Conservation (phyloP, 1,140 invertebrate genomes). For the Drosophila arawakana region DNA sequence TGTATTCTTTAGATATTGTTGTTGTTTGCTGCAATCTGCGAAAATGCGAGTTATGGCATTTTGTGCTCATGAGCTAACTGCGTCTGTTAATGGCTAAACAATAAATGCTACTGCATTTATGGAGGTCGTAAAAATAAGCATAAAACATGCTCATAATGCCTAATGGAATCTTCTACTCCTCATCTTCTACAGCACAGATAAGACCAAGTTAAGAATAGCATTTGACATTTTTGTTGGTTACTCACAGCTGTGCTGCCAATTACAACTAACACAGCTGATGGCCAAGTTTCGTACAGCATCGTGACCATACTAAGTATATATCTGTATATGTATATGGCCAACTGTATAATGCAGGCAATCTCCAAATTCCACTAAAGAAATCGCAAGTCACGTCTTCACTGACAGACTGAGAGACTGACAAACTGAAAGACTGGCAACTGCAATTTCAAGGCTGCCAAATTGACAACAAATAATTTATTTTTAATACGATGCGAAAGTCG, state of each 20-base stretch:
- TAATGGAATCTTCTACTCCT: constrained; percentile 22
- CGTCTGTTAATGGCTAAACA: constrained; percentile 9
- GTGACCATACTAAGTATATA: constrained; percentile 32
- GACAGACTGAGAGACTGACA: neutral
- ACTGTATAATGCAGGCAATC: constrained; percentile 31
- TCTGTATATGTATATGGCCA: neutral
- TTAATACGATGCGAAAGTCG: constrained; percentile 51
- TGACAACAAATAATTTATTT: constrained; percentile 75
- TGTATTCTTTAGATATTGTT: constrained; percentile 14
- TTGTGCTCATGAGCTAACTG: constrained; percentile 29
- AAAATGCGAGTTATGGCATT: constrained; percentile 57
- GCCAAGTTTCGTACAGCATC: constrained; percentile 32
- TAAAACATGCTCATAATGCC: constrained; percentile 29
- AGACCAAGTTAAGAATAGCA: constrained; percentile 36
- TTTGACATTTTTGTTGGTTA: constrained; percentile 50
- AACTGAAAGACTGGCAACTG: constrained; percentile 31
- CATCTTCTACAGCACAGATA: constrained; percentile 31
- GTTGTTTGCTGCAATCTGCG: constrained; percentile 40
- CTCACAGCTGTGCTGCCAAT: constrained; percentile 23
- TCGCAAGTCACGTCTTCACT: constrained; percentile 65
- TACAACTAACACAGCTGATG: constrained; percentile 35
- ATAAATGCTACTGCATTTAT: constrained; percentile 31
- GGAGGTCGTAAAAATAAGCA: constrained; percentile 46
- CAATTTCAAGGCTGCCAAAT: constrained; percentile 58
- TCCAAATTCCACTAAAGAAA: constrained; percentile 66